A percentile compares a stretch with the other conserved stretches of the same genome.
phyloP scores from a whole-genome alignment of 2,888 invertebrate genomes.

The Parascotia fuliginaria region DNA sequence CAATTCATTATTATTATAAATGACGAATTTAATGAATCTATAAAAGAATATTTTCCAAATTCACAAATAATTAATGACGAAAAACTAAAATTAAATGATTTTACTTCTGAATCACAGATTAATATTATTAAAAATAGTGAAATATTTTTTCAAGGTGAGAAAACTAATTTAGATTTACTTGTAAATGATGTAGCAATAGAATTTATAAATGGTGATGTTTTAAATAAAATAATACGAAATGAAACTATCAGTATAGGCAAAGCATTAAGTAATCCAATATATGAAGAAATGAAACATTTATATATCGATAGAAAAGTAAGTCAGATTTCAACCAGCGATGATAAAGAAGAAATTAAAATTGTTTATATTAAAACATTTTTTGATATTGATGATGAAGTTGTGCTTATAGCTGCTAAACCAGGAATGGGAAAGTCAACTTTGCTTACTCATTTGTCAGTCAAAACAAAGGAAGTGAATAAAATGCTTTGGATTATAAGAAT shows the following conservation, averaged over 20 bases:
- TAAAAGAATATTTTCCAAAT: conserved; percentile 7
- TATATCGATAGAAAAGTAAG: conserved; percentile 20
- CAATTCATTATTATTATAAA: conserved; percentile 2
- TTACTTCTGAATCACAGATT: conserved; percentile 11
- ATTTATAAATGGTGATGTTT: conserved; percentile 12
- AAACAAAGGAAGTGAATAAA: background rate
- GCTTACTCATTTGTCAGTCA: conserved; percentile 10
- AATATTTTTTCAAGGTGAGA: conserved; percentile 18
- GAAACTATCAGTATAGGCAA: conserved; percentile 18
- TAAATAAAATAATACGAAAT: conserved; percentile 11
- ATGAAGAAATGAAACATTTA: conserved; percentile 20
- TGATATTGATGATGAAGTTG: conserved; percentile 5
- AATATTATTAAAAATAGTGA: conserved; percentile 5
- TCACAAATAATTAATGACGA: background rate
- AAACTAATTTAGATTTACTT: conserved; percentile 8
- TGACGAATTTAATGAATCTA: background rate
- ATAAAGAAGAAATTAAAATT: background rate
- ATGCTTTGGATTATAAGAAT: conserved; percentile 4
- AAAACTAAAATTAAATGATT: conserved; percentile 5
- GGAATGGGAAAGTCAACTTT: conserved; percentile 27
- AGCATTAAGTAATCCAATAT: conserved; percentile 4
- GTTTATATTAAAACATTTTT: conserved; percentile 8
- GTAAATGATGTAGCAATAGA: conserved; percentile 7
- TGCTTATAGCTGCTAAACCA: conserved; percentile 13
- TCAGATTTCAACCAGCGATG: background rate